phyloP scores from a whole-genome alignment of 37 sponge, comb jelly and placozoan species.

The Chondrilla cf. caribensis region DNA sequence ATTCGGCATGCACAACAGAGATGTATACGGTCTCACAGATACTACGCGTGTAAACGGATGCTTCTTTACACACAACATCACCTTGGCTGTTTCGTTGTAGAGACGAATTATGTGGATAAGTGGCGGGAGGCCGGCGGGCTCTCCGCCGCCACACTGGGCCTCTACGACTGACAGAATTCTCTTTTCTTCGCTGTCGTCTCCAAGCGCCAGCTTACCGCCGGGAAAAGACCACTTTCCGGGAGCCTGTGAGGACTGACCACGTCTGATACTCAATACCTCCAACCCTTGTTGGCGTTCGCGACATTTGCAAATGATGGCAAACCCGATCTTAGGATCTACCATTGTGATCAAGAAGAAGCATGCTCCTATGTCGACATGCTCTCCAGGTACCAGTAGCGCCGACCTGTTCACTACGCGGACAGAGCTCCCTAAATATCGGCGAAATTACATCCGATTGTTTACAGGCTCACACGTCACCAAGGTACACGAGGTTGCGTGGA shows the following conservation, averaged over 20 bases:
- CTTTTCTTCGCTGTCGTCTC: constrained; percentile 63
- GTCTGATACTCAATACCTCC: constrained; percentile 2
- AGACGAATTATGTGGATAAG: constrained; percentile 73
- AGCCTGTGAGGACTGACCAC: constrained; percentile 28
- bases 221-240: constrained; percentile 88
- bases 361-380: too few species aligned
- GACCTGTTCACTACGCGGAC: too few species aligned
- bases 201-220: constrained; percentile 67
- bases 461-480: too few species aligned
- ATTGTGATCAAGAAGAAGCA: background rate
- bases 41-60: too few species aligned
- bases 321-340: constrained; percentile 17
- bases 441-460: too few species aligned
- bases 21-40: too few species aligned
- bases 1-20: background rate
- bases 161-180: constrained; percentile 42
- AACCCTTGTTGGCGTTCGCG: background rate
- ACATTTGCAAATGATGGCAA: constrained; percentile 10
- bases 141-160: constrained; percentile 80
- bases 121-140: constrained; percentile 69
- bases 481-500: too few species aligned
- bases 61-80: background rate
- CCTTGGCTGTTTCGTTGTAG: constrained; percentile 11
- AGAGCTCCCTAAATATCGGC: too few species aligned
- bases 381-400: too few species aligned